Conservation (phyloP, 2,797 vertebrate species). For the Melanotaenia parkinsoni region DNA sequence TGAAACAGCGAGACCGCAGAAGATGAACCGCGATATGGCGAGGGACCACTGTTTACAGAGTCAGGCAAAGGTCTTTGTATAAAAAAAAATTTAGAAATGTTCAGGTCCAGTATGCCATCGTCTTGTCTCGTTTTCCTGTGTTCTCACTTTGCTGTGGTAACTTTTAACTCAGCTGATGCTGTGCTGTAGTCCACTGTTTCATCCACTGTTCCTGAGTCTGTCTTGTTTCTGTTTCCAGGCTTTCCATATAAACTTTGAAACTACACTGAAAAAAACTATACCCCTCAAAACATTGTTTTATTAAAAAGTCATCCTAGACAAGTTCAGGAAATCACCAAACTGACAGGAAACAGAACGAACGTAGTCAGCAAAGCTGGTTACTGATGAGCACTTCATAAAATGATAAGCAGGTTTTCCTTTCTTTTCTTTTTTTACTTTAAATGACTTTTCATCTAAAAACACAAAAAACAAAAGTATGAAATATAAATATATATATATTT, state of each 20-base stretch:
- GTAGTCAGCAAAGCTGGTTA: background rate
- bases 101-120: background rate
- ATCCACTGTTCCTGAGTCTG: constrained; percentile 5
- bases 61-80: background rate
- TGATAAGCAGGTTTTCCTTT: background rate
- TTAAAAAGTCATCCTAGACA: background rate
- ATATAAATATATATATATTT: too few relatives aligned
- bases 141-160: background rate
- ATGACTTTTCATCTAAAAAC: background rate
- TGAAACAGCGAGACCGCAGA: too few relatives aligned
- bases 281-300: background rate
- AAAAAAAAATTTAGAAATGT: background rate
- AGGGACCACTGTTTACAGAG: too few relatives aligned
- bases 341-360: background rate
- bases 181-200: constrained; percentile 9
- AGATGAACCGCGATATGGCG: too few relatives aligned
- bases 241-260: constrained; percentile 3
- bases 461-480: background rate
- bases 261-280: background rate
- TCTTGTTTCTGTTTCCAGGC: constrained; percentile 15
- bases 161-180: background rate
- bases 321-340: background rate
- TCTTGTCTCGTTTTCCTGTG: background rate
- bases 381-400: background rate
- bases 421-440: background rate